Conservation (phyloP, 2,888 invertebrate genomes). For the Polia nebulosa region DNA sequence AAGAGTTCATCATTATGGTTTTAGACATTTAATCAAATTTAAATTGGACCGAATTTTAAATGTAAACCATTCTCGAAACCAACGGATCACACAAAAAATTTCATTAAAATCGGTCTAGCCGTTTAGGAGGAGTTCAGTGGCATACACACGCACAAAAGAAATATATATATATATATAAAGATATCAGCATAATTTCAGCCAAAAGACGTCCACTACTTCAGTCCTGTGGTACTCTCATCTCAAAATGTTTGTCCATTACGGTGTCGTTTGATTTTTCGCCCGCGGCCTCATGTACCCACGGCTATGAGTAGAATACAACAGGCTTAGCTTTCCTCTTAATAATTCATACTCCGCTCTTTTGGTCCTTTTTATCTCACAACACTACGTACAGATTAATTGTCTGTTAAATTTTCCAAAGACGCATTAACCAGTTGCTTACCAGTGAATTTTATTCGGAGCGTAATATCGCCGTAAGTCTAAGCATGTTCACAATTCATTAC, state of each 20-base stretch:
- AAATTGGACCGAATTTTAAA: too few relatives aligned
- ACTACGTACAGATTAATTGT: neutral
- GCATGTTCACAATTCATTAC: conserved; percentile 69
- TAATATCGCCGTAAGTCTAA: conserved; percentile 46
- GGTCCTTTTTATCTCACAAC: neutral
- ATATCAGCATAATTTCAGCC: too few relatives aligned
- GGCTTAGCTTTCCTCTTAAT: neutral
- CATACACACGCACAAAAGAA: too few relatives aligned
- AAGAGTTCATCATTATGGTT: neutral
- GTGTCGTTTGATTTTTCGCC: neutral
- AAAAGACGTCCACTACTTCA: neutral
- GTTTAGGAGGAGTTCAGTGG: too few relatives aligned
- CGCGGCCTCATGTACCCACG: too few relatives aligned
- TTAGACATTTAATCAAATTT: too few relatives aligned
- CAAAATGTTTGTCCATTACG: neutral
- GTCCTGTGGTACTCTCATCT: neutral
- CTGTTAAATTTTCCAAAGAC: conserved; percentile 11
- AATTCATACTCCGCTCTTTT: neutral
- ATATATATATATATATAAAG: too few relatives aligned
- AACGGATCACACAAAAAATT: too few relatives aligned
- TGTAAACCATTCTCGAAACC: too few relatives aligned
- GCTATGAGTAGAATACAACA: neutral
- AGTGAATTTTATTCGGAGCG: conserved; percentile 40
- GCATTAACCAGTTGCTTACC: conserved; percentile 42
- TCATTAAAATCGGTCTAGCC: too few relatives aligned